phyloP scores from a whole-genome alignment of 2,113 vertebrate genomes.

The Rattus norvegicus region DNA sequence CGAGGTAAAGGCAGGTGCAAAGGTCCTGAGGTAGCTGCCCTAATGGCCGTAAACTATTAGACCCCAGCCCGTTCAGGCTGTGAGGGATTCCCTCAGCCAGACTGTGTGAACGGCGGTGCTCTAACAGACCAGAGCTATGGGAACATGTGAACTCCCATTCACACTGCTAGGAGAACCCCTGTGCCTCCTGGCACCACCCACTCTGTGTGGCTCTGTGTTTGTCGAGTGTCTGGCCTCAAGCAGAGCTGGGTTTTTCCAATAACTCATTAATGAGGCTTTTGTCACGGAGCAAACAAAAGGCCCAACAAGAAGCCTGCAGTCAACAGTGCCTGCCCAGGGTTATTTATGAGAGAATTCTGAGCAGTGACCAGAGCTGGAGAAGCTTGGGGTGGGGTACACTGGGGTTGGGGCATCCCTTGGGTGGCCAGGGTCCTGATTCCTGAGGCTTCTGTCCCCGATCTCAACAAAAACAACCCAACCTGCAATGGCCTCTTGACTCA shows the following conservation, averaged over 20 bases:
- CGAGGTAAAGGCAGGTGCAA: not conserved
- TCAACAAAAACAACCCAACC: not conserved
- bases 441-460: not conserved
- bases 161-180: not conserved
- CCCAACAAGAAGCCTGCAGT: constrained; percentile 51
- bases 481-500: not conserved
- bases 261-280: constrained; percentile 74
- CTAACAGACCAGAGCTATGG: not conserved
- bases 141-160: not conserved
- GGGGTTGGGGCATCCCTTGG: not conserved
- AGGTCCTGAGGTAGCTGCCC: not conserved
- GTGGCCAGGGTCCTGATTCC: not conserved
- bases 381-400: not conserved
- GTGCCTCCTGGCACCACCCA: not conserved
- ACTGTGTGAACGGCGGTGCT: not conserved
- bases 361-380: not conserved
- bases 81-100: not conserved
- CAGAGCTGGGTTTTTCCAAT: constrained; percentile 69
- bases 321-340: not conserved
- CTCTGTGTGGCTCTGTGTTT: not conserved
- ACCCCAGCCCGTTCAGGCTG: not conserved
- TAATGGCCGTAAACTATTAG: not conserved
- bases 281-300: constrained; percentile 69
- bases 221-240: constrained; percentile 57
- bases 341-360: constrained; percentile 64